Conservation (phyloP, 2,113 vertebrate genomes). For the Gallinago jamesoni region DNA sequence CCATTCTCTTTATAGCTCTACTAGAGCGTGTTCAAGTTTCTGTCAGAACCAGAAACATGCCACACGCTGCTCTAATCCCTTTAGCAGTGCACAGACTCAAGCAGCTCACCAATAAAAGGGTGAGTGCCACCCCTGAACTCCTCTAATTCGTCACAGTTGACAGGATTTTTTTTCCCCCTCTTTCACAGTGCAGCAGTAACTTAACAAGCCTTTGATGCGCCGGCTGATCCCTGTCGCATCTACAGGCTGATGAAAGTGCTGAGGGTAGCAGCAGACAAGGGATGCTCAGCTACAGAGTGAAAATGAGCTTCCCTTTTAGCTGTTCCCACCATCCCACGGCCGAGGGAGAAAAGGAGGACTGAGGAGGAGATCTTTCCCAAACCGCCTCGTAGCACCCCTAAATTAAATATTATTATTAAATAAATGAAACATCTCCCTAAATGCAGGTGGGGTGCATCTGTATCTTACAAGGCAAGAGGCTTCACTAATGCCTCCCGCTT, state of each 20-base stretch:
- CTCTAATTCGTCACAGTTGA: slow-evolving; percentile 65
- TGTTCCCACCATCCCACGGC: background rate
- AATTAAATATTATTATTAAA: too few relatives aligned
- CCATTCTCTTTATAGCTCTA: slow-evolving; percentile 52
- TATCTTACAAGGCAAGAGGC: background rate
- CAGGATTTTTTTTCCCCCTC: slow-evolving; percentile 49
- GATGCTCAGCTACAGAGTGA: background rate
- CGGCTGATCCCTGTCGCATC: slow-evolving; percentile 16
- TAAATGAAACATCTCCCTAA: background rate
- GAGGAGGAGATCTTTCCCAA: background rate
- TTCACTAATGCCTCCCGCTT: background rate
- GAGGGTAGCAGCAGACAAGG: background rate
- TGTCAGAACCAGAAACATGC: slow-evolving; percentile 66
- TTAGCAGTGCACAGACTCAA: slow-evolving; percentile 46
- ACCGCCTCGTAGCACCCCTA: accelerated
- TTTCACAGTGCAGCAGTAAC: slow-evolving; percentile 53
- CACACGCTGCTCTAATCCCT: slow-evolving; percentile 64
- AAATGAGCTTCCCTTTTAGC: background rate
- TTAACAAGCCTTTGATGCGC: slow-evolving; percentile 55
- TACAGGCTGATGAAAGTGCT: slow-evolving; percentile 15
- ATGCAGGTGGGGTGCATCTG: background rate
- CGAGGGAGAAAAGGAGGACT: background rate
- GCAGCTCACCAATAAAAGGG: slow-evolving; percentile 51
- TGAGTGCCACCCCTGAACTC: slow-evolving; percentile 53
- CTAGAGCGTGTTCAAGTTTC: slow-evolving; percentile 61